phyloP scores from a whole-genome alignment of 2,113 vertebrate genomes.

The Fulica atra region DNA sequence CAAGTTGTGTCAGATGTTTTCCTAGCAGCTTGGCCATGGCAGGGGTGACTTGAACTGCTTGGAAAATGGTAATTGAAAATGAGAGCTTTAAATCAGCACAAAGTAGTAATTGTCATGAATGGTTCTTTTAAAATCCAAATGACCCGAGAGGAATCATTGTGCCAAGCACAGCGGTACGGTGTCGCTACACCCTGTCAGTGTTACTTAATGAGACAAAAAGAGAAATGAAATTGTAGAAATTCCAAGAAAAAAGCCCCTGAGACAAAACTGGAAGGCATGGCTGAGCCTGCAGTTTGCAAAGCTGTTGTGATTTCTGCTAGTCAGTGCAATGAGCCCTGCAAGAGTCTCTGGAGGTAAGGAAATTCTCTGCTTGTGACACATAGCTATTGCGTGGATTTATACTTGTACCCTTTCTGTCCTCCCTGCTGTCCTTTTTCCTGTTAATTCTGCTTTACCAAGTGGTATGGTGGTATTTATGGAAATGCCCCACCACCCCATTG shows the following conservation, averaged over 20 bases:
- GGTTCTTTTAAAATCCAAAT: not conserved
- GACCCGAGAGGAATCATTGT: not conserved
- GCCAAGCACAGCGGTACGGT: not conserved
- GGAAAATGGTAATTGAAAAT: slow-evolving; percentile 38
- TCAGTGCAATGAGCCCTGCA: not conserved
- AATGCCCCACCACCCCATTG: not conserved
- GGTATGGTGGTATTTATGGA: not conserved
- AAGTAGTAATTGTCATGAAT: not conserved
- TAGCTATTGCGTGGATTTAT: not conserved
- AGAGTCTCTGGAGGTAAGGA: not conserved
- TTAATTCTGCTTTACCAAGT: not conserved
- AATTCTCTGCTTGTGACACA: not conserved
- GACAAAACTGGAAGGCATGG: not conserved
- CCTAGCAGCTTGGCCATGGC: not conserved
- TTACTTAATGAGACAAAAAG: slow-evolving; percentile 19
- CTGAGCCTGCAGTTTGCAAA: not conserved
- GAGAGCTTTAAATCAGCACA: slow-evolving; percentile 16
- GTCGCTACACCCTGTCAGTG: not conserved
- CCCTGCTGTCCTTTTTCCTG: not conserved
- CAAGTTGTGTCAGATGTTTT: not conserved
- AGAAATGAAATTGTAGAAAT: not conserved
- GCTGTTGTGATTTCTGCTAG: not conserved
- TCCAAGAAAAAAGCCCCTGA: not conserved
- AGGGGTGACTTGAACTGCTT: not conserved
- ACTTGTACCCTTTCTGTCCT: not conserved